These are phyloP conservation scores for Ctenopoma kingsleyae DNA, from an alignment of 2,797 vertebrate genomes.

Conservation along the genomic window DNA sequence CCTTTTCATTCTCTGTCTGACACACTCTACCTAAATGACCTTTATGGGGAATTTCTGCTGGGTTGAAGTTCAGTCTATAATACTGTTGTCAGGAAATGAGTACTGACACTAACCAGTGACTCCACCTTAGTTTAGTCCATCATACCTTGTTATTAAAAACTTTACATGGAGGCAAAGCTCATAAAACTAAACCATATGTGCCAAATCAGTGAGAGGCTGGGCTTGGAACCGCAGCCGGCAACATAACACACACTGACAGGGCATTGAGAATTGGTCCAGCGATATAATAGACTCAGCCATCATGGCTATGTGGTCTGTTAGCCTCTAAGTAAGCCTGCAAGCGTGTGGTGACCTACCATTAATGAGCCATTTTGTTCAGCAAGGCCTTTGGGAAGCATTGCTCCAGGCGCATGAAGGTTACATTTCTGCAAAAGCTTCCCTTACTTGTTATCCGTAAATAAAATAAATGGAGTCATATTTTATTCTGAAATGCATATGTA, in stretches of 20 bases:
- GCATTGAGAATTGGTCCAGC: slow-evolving; percentile 32
- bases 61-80: slow-evolving; percentile 11
- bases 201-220: slow-evolving; percentile 21
- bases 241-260: slow-evolving; percentile 49
- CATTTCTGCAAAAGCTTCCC: slow-evolving; percentile 45
- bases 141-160: slow-evolving; percentile 30
- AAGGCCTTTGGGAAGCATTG: slow-evolving; percentile 56
- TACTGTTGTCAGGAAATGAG: slow-evolving; percentile 55
- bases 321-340: slow-evolving; percentile 68
- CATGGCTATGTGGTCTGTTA: slow-evolving; percentile 60
- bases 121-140: slow-evolving; percentile 47
- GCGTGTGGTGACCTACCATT: slow-evolving; percentile 63
- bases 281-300: slow-evolving; percentile 59
- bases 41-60: slow-evolving; percentile 21
- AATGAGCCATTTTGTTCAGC: slow-evolving; percentile 67
- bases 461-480: slow-evolving; percentile 60
- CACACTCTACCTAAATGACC: slow-evolving; percentile 18
- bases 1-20: slow-evolving; percentile 23
- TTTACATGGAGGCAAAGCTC: slow-evolving; percentile 22
- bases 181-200: slow-evolving; percentile 24
- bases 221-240: slow-evolving; percentile 27
- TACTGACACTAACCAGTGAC: slow-evolving; percentile 41
- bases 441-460: slow-evolving; percentile 57
- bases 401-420: slow-evolving; percentile 55
- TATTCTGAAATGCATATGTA: slow-evolving; percentile 43